A percentile compares a stretch with the other conserved stretches of the same genome.
Evolutionary conservation across 2,888 invertebrate species (phyloP).

Genomic region (Gymnosoma rotundatum): DNA sequence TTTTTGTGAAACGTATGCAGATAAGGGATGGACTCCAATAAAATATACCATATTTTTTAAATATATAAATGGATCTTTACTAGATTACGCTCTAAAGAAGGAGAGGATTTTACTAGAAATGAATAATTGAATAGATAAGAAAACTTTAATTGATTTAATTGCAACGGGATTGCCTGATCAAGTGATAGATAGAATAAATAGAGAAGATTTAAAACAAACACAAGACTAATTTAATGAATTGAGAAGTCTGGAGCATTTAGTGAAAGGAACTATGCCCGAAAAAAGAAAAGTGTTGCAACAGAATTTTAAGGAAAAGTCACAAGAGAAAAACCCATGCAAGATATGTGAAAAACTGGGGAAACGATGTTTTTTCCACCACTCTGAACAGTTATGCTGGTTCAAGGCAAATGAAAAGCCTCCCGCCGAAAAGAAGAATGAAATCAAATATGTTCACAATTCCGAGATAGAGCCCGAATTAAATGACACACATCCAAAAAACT

Average conservation of each 20-base stretch:
- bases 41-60: too few species aligned
- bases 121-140: conserved; percentile 49
- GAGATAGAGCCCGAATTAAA: background rate
- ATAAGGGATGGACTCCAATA: too few species aligned
- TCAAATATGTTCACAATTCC: conserved; percentile 10
- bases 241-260: conserved; percentile 59
- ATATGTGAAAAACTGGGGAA: conserved; percentile 28
- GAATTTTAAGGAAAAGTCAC: conserved; percentile 20
- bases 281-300: background rate
- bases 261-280: background rate
- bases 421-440: background rate
- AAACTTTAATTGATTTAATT: conserved; percentile 73
- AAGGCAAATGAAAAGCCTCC: too few species aligned
- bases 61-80: too few species aligned
- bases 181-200: conserved; percentile 73
- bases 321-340: conserved; percentile 49
- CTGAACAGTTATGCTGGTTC: conserved; percentile 23
- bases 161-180: conserved; percentile 74
- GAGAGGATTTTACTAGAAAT: conserved; percentile 61
- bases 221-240: conserved; percentile 76
- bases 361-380: conserved; percentile 15
- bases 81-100: conserved; percentile 72
- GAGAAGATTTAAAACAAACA: conserved; percentile 73
- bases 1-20: too few species aligned
- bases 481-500: conserved; percentile 51